Base-by-base conservation (phyloP, 2,113 vertebrate genomes). In the Gasterosteus aculeatus region DNA sequence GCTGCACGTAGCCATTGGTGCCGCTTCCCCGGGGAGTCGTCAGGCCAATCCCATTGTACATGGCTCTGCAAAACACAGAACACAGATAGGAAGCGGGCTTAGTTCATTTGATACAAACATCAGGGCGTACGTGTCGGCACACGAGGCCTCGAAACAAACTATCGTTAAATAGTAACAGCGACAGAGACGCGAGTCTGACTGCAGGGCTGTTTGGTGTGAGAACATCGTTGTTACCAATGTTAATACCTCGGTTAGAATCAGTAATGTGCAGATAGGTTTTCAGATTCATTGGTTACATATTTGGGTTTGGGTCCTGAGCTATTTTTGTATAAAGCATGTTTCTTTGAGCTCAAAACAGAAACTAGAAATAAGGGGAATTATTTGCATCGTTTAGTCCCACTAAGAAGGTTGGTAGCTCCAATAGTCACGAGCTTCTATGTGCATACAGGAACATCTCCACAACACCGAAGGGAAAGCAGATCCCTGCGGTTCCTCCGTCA, bases 31-130 rank as follows among this genome's bases (percentile, higher is more conserved):
- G 93, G 38, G 96, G 96, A 81, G 96, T 98, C 68, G 95, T 95
- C 88, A 98, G 91, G 75, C 96, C 96, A 62, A 98, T 98, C 67
- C 96, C 96, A 93, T 98, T 98, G 93, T 97, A 97, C 96, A 98
- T 98, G 91, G 82, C 77, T 84, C 89, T 87, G 61, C 51, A 73
- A 14, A 54, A 4, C 0, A 65, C 3, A 19, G 16, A n/a, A 10
- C 3, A 53, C 4, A 12, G 22, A 26, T 2, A 5, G n/a, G 51
- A 1, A 54, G 26, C 6, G 5, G 51, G 1, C 11, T 54, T 54
- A 26, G 10, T 54, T 54, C 12, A 26, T 12, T 12, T 26, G 35
- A 38, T 38, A 38, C 7, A 7, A 38, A 38, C 22, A 26, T 26
- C 22, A 26, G 22, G 22, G 22, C 22, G 22, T 1, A 26, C 22